A percentile compares a stretch with the other conserved stretches of the same genome.
Evolutionary conservation across 2,888 invertebrate species (phyloP).

Genomic region (Drosophila anceps): DNA sequence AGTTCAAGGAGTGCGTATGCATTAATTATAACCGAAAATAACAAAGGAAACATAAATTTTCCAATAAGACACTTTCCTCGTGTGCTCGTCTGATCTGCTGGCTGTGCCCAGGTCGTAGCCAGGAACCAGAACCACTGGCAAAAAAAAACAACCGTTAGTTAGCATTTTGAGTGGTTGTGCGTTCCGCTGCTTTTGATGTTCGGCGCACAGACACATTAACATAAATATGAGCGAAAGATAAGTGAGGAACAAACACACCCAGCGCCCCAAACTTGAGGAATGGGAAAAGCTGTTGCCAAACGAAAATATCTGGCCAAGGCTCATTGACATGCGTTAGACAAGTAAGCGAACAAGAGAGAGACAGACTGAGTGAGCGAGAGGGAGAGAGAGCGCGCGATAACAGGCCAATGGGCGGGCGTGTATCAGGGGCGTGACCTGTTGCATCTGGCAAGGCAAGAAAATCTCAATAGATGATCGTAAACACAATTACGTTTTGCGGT

Average conservation of each 20-base stretch:
- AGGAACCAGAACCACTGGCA: constrained; percentile 7
- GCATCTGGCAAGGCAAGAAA: constrained; percentile 41
- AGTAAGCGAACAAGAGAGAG: constrained; percentile 3
- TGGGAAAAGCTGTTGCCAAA: constrained; percentile 42
- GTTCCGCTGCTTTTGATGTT: constrained; percentile 71
- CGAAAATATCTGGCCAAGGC: constrained; percentile 32
- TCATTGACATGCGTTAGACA: constrained; percentile 77
- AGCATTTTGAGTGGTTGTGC: constrained; percentile 48
- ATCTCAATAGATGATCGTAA: constrained; percentile 78
- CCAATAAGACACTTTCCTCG: constrained; percentile 71
- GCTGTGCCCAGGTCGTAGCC: neutral
- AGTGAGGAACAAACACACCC: constrained; percentile 64
- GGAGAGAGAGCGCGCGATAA: constrained; percentile 1
- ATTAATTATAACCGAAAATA: constrained; percentile 54
- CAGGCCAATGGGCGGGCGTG: constrained; percentile 42
- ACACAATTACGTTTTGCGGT: constrained; percentile 71
- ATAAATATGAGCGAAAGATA: constrained; percentile 77
- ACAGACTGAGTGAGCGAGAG: neutral
- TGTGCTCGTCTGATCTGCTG: constrained; percentile 13
- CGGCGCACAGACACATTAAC: constrained; percentile 71
- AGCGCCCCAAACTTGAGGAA: constrained; percentile 38
- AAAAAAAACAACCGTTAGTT: constrained; percentile 50
- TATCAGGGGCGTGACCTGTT: constrained; percentile 68
- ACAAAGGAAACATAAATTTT: constrained; percentile 79
- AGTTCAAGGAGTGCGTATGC: constrained; percentile 29